Conservation (phyloP, 2,888 invertebrate species). For the Eueremaeus valkanovi region DNA sequence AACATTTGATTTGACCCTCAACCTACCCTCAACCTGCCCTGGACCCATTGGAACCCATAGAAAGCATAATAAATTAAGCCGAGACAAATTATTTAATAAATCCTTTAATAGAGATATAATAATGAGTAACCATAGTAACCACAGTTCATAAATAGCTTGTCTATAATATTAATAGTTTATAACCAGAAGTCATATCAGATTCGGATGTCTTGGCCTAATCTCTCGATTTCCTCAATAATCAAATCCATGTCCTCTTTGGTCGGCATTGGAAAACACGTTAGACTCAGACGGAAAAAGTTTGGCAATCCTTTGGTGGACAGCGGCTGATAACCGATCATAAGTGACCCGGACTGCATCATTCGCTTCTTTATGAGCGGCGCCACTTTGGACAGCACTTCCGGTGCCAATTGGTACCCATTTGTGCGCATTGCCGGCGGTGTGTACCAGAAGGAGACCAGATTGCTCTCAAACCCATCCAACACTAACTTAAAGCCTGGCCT, state of each 20-base stretch:
- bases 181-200: background rate
- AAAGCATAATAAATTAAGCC: too few relatives aligned
- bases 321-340: conserved; percentile 75
- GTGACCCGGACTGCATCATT: conserved; percentile 61
- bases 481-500: conserved; percentile 68
- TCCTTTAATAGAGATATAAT: too few relatives aligned
- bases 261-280: conserved; percentile 66
- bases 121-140: too few relatives aligned
- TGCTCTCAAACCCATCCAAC: conserved; percentile 76
- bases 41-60: too few relatives aligned
- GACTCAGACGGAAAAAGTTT: conserved; percentile 72
- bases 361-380: conserved; percentile 69
- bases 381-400: conserved; percentile 65
- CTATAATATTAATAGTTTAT: too few relatives aligned
- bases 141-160: too few relatives aligned
- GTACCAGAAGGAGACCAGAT: conserved; percentile 96
- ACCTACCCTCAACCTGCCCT: too few relatives aligned
- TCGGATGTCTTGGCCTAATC: conserved; percentile 53
- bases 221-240: conserved; percentile 63
- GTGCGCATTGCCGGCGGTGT: conserved; percentile 67
- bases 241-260: conserved; percentile 60
- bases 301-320: conserved; percentile 60
- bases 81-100: too few relatives aligned
- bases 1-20: too few relatives aligned
- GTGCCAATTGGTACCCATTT: conserved; percentile 50